These are phyloP conservation scores for Vireo altiloquus DNA, from an alignment of 2,113 vertebrate genomes.

Conservation along the genomic window DNA sequence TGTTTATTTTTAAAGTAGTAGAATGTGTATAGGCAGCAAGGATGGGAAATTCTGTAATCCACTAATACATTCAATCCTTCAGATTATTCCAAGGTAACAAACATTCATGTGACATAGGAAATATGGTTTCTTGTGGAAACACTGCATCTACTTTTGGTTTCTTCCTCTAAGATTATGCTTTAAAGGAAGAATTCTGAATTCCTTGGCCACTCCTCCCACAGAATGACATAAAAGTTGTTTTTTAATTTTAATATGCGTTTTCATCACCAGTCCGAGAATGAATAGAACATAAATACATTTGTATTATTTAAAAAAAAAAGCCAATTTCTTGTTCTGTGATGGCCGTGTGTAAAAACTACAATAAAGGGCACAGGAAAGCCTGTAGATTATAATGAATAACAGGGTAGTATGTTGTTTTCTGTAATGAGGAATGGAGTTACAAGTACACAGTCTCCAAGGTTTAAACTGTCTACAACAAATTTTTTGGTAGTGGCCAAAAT, in stretches of 20 bases:
- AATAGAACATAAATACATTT: neutral
- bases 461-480: neutral
- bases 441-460: neutral
- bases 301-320: neutral
- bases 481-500: neutral
- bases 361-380: neutral
- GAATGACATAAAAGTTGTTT: neutral
- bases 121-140: neutral
- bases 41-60: neutral
- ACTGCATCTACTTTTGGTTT: accelerated
- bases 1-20: neutral
- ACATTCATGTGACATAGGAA: neutral
- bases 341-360: neutral
- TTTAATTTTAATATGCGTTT: neutral
- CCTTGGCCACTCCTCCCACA: neutral
- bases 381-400: neutral
- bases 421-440: neutral
- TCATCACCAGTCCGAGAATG: neutral
- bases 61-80: neutral
- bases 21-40: neutral
- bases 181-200: neutral
- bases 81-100: neutral
- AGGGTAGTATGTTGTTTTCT: neutral
- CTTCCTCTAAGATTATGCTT: neutral
- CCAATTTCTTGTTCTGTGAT: neutral